A percentile compares a stretch with the other conserved stretches of the same genome.
Evolutionary conservation across 1,140 invertebrate species (phyloP).

Genomic region (Saxidomus purpurata): DNA sequence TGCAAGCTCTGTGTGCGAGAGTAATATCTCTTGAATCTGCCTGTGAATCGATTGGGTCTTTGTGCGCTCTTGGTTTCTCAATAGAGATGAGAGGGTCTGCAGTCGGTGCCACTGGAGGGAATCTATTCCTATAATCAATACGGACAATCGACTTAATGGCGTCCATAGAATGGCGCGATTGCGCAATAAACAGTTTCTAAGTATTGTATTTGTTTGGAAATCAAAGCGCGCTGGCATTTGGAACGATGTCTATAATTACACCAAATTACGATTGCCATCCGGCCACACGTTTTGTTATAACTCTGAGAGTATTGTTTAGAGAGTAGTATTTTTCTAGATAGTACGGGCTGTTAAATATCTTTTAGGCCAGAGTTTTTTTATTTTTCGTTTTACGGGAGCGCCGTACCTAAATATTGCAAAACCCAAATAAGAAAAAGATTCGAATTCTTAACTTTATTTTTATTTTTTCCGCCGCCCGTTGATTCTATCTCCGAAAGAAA

Average conservation of each 20-base stretch:
- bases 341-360: too few species aligned
- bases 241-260: not conserved
- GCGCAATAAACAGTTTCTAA: conserved; percentile 25
- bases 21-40: conserved; percentile 50
- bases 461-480: too few species aligned
- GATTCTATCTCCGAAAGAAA: too few species aligned
- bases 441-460: too few species aligned
- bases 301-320: not conserved
- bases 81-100: conserved; percentile 15
- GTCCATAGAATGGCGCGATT: conserved; percentile 23
- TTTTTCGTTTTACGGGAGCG: too few species aligned
- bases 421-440: too few species aligned
- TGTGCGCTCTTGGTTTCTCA: conserved; percentile 13
- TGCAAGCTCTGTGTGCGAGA: not conserved
- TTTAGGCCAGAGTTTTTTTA: too few species aligned
- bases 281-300: not conserved
- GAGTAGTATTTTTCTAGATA: not conserved
- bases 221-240: conserved; percentile 10
- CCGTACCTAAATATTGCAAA: too few species aligned
- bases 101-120: conserved; percentile 15
- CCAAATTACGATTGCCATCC: not conserved
- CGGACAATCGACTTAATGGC: conserved; percentile 28
- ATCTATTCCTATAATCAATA: conserved; percentile 38
- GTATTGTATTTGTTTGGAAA: not conserved
- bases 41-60: conserved; percentile 48